Conservation (phyloP, 2,888 invertebrate genomes). For the Biston stratarius region DNA sequence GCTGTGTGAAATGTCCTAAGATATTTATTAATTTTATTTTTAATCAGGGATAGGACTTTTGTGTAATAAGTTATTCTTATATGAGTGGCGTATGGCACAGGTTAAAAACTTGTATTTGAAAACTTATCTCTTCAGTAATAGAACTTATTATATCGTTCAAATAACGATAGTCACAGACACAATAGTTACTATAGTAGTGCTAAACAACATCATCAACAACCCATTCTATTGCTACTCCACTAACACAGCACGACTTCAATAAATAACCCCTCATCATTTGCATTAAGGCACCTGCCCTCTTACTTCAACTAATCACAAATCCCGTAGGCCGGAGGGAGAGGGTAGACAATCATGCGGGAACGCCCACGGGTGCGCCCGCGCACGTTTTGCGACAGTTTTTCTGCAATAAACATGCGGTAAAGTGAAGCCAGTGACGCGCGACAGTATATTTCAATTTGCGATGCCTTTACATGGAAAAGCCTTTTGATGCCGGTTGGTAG, state of each 20-base stretch:
- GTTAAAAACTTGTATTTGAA: no score
- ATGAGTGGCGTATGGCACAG: no score
- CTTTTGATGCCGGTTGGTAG: conserved; percentile 35
- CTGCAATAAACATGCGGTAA: conserved; percentile 64
- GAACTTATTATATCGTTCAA: conserved; percentile 16
- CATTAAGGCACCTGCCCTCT: conserved; percentile 53
- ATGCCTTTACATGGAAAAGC: conserved; percentile 45
- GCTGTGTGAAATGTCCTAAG: no score
- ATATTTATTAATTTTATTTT: no score
- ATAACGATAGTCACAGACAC: not conserved
- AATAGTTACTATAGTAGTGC: conserved; percentile 27
- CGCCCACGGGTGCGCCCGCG: conserved; percentile 69
- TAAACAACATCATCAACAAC: conserved; percentile 39
- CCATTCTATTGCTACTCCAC: conserved; percentile 40
- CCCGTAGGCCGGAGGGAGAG: conserved; percentile 53
- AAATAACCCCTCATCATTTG: conserved; percentile 72
- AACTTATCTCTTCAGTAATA: no score
- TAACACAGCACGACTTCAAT: conserved; percentile 52
- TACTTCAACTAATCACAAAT: conserved; percentile 13
- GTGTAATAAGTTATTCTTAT: no score
- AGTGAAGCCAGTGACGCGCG: conserved; percentile 57
- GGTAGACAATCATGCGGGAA: conserved; percentile 61
- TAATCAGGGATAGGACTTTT: no score
- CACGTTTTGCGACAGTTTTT: conserved; percentile 69
- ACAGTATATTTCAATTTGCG: conserved; percentile 57